Evolutionary conservation across 2,797 vertebrate species (phyloP).

Genomic region (Cyclopterus lumpus): DNA sequence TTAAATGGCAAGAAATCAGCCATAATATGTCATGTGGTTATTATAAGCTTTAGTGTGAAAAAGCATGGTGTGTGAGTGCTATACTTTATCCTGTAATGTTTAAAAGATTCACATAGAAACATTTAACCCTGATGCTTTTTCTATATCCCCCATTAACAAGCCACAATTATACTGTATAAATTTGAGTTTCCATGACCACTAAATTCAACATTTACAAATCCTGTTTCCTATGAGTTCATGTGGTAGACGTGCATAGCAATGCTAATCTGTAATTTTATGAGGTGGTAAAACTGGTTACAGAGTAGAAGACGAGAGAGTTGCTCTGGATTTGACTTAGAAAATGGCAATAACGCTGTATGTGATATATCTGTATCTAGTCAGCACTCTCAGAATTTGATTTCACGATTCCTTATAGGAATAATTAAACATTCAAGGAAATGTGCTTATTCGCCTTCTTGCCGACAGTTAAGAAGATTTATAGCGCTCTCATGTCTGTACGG

Average conservation of each 20-base stretch:
- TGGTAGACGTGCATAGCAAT: slow-evolving; percentile 38
- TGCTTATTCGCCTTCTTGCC: background rate
- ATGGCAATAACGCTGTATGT: background rate
- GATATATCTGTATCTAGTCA: background rate
- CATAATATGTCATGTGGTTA: background rate
- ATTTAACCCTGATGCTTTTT: slow-evolving; percentile 19
- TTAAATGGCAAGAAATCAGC: slow-evolving; percentile 10
- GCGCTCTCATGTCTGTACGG: background rate
- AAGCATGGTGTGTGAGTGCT: slow-evolving; percentile 2
- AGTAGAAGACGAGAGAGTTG: background rate
- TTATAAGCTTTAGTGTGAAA: slow-evolving; percentile 8
- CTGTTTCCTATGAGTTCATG: slow-evolving; percentile 45
- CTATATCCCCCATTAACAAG: slow-evolving; percentile 34
- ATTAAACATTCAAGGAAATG: background rate
- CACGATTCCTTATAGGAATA: background rate
- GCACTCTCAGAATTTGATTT: background rate
- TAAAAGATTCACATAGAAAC: slow-evolving; percentile 23
- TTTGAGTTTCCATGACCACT: slow-evolving; percentile 57
- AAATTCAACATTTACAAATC: slow-evolving; percentile 49
- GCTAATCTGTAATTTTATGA: slow-evolving; percentile 47
- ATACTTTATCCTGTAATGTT: slow-evolving; percentile 7
- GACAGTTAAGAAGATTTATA: background rate
- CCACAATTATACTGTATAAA: slow-evolving; percentile 47
- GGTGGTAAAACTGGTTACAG: slow-evolving; percentile 19
- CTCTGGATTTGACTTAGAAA: slow-evolving; percentile 14